Conservation (phyloP, 2,113 vertebrate genomes). For the Percopsis transmontana region DNA sequence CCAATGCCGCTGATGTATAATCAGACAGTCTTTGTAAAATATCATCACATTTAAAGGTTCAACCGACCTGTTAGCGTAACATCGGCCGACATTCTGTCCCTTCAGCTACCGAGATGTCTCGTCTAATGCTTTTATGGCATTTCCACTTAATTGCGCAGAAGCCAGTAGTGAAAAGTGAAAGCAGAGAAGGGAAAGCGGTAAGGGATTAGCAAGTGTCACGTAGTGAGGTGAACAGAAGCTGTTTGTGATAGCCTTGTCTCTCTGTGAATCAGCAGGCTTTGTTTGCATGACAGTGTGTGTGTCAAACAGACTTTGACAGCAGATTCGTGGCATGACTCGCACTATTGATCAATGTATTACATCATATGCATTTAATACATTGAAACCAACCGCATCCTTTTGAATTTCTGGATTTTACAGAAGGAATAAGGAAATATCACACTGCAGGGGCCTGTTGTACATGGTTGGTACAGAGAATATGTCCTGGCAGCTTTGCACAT, state of each 20-base stretch:
- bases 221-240: not conserved
- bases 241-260: conserved; percentile 5
- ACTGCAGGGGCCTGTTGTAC: not conserved
- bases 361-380: not conserved
- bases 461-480: not conserved
- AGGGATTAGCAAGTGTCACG: not conserved
- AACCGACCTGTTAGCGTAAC: too few relatives aligned
- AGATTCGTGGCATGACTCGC: conserved; percentile 25
- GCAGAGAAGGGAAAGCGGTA: too few relatives aligned
- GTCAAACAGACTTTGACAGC: not conserved
- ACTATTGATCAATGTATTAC: not conserved
- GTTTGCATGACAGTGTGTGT: not conserved
- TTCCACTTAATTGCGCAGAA: too few relatives aligned
- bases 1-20: too few relatives aligned
- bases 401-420: not conserved
- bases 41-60: too few relatives aligned
- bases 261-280: not conserved
- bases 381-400: not conserved
- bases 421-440: not conserved
- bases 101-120: too few relatives aligned
- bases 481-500: not conserved
- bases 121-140: too few relatives aligned
- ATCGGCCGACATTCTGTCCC: too few relatives aligned
- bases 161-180: too few relatives aligned
- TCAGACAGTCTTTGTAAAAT: too few relatives aligned